A percentile compares a stretch with the other conserved stretches of the same genome.
Conservation (phyloP, 2,113 vertebrate species). For the Psittacula cyanocephala region DNA sequence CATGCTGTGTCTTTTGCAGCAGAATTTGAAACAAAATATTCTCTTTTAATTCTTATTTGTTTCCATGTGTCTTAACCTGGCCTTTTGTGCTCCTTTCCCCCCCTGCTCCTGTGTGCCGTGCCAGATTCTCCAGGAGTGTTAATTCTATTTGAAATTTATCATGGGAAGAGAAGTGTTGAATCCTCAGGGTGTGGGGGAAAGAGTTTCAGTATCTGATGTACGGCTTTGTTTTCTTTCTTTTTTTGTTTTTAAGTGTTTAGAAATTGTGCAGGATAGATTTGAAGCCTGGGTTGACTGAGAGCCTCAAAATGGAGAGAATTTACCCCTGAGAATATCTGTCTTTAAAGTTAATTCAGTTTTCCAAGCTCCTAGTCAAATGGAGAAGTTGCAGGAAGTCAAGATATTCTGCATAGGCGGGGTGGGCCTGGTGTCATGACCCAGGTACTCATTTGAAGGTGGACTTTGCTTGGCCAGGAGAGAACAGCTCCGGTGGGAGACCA, state of each 20-base stretch:
- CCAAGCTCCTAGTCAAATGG: not conserved
- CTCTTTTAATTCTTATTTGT: not conserved
- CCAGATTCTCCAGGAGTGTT: not conserved
- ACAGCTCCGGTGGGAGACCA: not conserved
- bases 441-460: rapidly evolving
- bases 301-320: not conserved
- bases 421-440: too few species aligned
- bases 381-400: not conserved
- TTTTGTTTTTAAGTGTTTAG: not conserved
- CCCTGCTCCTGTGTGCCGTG: not conserved
- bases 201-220: not conserved
- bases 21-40: not conserved
- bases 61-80: not conserved
- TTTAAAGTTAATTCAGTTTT: not conserved
- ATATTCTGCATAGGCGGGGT: not conserved
- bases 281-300: not conserved
- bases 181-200: not conserved
- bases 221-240: not conserved
- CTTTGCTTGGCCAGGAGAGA: not conserved
- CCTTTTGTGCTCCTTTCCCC: not conserved
- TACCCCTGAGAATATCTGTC: not conserved
- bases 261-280: not conserved
- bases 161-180: not conserved
- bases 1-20: not conserved
- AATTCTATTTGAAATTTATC: not conserved